phyloP scores from a whole-genome alignment of 2,797 vertebrate genomes.

The Acanthis flammea region DNA sequence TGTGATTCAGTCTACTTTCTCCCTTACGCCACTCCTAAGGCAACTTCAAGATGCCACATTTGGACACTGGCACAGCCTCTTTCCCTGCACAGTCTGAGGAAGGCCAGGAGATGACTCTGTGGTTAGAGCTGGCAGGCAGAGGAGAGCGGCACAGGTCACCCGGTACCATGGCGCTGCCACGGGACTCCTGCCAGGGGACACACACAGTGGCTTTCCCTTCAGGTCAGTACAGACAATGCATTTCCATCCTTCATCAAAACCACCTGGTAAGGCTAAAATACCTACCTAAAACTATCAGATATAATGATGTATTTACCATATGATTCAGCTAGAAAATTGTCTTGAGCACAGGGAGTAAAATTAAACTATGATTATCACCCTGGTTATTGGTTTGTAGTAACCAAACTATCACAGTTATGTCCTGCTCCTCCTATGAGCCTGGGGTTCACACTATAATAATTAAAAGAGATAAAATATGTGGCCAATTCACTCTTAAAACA shows the following conservation, averaged over 20 bases:
- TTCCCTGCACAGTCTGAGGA: neutral
- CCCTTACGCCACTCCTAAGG: neutral
- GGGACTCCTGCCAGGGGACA: neutral
- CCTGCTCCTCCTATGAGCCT: neutral
- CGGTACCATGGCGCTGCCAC: rapidly evolving
- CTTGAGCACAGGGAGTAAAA: neutral
- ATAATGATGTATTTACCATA: neutral
- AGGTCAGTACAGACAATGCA: neutral
- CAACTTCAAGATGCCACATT: conserved; percentile 2
- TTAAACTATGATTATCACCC: neutral
- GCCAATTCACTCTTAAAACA: neutral
- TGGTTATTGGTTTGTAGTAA: neutral
- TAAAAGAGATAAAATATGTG: neutral
- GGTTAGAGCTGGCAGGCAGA: neutral
- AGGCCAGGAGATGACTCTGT: neutral
- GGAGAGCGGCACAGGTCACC: neutral
- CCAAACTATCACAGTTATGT: neutral
- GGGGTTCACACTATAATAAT: neutral
- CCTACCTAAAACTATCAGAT: neutral
- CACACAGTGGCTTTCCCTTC: neutral
- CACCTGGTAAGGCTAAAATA: neutral
- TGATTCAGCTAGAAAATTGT: neutral
- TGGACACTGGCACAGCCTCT: neutral
- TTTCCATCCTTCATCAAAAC: neutral
- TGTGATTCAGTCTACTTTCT: neutral